Conservation (phyloP, 2,888 invertebrate genomes). For the Leptura quadrifasciata region DNA sequence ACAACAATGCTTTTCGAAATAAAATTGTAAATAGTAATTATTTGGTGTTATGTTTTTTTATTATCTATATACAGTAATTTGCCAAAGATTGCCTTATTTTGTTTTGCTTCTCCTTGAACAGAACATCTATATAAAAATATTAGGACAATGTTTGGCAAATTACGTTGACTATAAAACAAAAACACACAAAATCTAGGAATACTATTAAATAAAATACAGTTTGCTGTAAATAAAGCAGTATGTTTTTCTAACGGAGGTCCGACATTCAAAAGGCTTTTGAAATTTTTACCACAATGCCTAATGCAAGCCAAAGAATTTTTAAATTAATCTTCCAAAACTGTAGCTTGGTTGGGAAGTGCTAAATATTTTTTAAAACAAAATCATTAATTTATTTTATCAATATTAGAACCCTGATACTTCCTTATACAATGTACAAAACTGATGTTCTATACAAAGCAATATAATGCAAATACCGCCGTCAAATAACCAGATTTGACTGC, state of each 20-base stretch:
- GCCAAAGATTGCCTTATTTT: slow-evolving; percentile 22
- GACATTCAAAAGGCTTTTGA: too few species aligned
- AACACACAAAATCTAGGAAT: slow-evolving; percentile 28
- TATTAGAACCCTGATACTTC: background rate
- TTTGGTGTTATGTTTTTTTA: slow-evolving; percentile 65
- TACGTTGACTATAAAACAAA: slow-evolving; percentile 16
- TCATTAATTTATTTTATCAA: background rate
- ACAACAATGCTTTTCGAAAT: slow-evolving; percentile 37
- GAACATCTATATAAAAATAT: slow-evolving; percentile 35
- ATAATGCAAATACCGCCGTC: slow-evolving; percentile 26
- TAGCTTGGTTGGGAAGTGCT: background rate
- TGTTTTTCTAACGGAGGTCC: background rate
- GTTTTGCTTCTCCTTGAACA: slow-evolving; percentile 12
- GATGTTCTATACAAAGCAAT: slow-evolving; percentile 1
- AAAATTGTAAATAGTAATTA: slow-evolving; percentile 41
- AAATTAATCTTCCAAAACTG: background rate
- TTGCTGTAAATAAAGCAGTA: background rate
- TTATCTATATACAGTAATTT: slow-evolving; percentile 33
- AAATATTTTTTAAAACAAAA: too few species aligned
- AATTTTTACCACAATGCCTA: too few species aligned
- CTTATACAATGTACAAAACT: too few species aligned
- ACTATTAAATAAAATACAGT: background rate
- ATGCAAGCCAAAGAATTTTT: background rate
- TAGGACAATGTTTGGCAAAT: slow-evolving; percentile 28
- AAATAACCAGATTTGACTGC: background rate